Conservation (phyloP, 1,140 invertebrate genomes). For the Catajapyx aquilonaris region DNA sequence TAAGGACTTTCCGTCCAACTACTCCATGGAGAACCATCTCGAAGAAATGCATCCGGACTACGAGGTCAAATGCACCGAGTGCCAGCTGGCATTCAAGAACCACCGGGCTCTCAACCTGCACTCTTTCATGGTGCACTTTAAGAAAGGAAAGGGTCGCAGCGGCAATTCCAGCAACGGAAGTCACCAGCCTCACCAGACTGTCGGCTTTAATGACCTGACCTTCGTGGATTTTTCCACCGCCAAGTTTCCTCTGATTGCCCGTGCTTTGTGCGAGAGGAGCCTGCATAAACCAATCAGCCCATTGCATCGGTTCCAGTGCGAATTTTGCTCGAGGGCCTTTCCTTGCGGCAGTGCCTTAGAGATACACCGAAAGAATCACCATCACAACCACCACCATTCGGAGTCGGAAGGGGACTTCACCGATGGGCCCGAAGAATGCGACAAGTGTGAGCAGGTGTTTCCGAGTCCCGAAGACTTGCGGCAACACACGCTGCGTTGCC, state of each 20-base stretch:
- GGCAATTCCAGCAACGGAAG: conserved; percentile 10
- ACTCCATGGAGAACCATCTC: conserved; percentile 39
- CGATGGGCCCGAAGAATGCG: conserved; percentile 12
- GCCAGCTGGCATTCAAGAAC: conserved; percentile 43
- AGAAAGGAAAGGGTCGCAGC: conserved; percentile 15
- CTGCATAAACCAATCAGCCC: conserved; percentile 35
- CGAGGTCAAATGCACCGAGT: conserved; percentile 41
- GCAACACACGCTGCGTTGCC: conserved; percentile 16
- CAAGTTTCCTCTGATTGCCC: conserved; percentile 55
- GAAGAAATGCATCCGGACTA: conserved; percentile 45
- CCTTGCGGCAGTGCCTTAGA: conserved; percentile 46
- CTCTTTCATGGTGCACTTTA: conserved; percentile 31
- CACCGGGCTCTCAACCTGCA: conserved; percentile 44
- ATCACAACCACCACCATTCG: conserved; percentile 7
- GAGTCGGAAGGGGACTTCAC: not conserved
- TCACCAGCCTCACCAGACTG: not conserved
- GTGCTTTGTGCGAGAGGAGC: conserved; percentile 44
- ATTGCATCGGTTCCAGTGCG: conserved; percentile 42
- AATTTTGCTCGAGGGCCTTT: conserved; percentile 46
- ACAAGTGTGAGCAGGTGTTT: conserved; percentile 13
- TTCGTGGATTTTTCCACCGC: conserved; percentile 54
- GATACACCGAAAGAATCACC: conserved; percentile 37
- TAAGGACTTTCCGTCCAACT: conserved; percentile 32
- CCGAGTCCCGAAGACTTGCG: conserved; percentile 14
- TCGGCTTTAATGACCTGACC: conserved; percentile 49